Evolutionary conservation across 2,797 vertebrate genomes (phyloP).

Genomic region (Zalophus californianus): DNA sequence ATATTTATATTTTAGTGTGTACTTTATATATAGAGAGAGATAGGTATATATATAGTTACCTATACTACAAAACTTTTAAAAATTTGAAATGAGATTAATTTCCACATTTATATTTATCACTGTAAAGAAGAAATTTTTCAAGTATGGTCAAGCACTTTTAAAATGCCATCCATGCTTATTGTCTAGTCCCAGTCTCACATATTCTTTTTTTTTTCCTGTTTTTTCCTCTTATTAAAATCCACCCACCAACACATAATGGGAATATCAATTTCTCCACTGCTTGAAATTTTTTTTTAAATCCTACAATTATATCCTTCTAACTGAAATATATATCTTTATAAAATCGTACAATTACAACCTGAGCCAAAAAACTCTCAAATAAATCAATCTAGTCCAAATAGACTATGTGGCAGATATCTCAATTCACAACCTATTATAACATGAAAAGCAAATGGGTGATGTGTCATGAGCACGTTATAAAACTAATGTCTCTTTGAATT

Average conservation of each 20-base stretch:
- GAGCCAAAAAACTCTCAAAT: not conserved
- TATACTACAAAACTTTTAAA: not conserved
- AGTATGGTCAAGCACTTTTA: not conserved
- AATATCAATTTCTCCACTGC: not conserved
- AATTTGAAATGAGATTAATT: not conserved
- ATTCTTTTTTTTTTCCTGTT: not conserved
- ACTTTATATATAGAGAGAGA: not conserved
- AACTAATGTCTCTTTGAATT: slow-evolving; percentile 24
- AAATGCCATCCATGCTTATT: not conserved
- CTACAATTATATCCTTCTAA: not conserved
- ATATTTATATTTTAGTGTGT: not conserved
- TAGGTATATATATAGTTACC: not conserved
- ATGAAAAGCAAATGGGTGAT: not conserved
- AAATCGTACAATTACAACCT: not conserved
- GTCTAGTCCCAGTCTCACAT: not conserved
- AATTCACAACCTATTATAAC: not conserved
- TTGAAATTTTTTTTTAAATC: not conserved
- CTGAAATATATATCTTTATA: not conserved
- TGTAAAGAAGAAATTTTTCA: not conserved
- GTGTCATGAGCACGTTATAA: not conserved
- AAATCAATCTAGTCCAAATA: not conserved
- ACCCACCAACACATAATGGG: not conserved
- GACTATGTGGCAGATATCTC: not conserved
- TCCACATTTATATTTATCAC: not conserved
- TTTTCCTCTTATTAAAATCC: not conserved